phyloP scores from a whole-genome alignment of 2,113 vertebrate species.

The Ursus arctos region DNA sequence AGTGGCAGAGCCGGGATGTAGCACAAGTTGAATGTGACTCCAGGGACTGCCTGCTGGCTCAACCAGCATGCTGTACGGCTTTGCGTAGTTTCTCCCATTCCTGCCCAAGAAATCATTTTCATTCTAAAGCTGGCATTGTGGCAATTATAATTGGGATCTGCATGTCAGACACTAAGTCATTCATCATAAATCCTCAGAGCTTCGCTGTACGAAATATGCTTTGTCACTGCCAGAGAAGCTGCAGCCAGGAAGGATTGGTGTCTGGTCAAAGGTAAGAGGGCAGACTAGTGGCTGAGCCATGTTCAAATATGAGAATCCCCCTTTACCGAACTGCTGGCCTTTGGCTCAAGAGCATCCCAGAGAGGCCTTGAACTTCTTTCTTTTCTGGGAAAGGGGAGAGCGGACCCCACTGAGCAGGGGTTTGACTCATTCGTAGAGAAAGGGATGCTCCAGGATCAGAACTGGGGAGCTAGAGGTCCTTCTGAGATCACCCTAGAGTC shows the following conservation, averaged over 20 bases:
- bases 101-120: background rate
- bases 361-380: background rate
- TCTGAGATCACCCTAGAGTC: rapidly evolving
- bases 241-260: background rate
- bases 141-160: background rate
- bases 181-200: background rate
- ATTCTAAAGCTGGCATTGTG: background rate
- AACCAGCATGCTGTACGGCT: background rate
- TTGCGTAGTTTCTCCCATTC: background rate
- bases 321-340: background rate
- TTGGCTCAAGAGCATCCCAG: background rate
- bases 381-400: background rate
- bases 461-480: background rate
- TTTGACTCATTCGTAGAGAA: background rate
- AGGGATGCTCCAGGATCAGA: background rate
- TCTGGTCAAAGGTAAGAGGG: background rate
- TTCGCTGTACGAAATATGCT: background rate
- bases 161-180: background rate
- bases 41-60: background rate
- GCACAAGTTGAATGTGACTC: background rate
- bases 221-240: background rate
- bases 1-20: background rate
- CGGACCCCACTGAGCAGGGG: background rate
- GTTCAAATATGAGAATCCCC: background rate
- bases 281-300: rapidly evolving